phyloP scores from a whole-genome alignment of 2,888 invertebrate genomes.

The Onchidella celtica region DNA sequence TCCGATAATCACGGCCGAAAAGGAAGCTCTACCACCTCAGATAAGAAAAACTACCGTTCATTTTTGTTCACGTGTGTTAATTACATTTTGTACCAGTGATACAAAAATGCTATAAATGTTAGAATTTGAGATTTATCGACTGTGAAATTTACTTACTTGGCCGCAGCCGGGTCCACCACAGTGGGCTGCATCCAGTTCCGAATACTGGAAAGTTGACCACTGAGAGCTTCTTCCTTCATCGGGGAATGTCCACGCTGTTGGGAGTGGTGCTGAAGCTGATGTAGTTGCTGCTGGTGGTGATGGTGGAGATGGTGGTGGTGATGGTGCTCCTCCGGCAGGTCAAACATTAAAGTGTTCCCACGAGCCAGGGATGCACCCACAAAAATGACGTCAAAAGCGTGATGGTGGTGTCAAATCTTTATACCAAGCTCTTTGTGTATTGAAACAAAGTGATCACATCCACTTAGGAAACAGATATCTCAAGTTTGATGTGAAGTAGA shows the following conservation, averaged over 20 bases:
- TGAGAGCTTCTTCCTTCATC: conserved; percentile 75
- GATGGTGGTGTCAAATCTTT: not conserved
- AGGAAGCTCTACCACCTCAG: no score
- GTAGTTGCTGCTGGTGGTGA: conserved; percentile 32
- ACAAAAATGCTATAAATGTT: no score
- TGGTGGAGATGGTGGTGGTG: conserved; percentile 33
- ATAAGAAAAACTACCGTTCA: no score
- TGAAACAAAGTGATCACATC: not conserved
- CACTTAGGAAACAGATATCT: no score
- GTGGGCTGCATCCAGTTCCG: conserved; percentile 80
- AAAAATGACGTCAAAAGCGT: not conserved
- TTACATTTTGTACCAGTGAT: no score
- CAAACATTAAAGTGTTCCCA: conserved; percentile 45
- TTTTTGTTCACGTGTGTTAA: no score
- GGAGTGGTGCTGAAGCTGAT: conserved; percentile 24
- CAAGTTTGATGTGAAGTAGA: no score
- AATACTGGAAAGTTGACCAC: conserved; percentile 69
- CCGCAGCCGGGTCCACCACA: conserved; percentile 70
- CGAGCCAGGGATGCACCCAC: not conserved
- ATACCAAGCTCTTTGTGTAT: not conserved
- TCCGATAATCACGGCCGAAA: no score
- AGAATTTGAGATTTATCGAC: not conserved
- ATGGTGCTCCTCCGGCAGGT: conserved; percentile 42
- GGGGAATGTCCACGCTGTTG: conserved; percentile 46
- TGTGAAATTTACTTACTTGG: conserved; percentile 37